Percentiles rank a stretch among this genome's conserved stretches.
Evolutionary conservation across 1,140 invertebrate species (phyloP).

Genomic region (Eriosoma lanigerum): DNA sequence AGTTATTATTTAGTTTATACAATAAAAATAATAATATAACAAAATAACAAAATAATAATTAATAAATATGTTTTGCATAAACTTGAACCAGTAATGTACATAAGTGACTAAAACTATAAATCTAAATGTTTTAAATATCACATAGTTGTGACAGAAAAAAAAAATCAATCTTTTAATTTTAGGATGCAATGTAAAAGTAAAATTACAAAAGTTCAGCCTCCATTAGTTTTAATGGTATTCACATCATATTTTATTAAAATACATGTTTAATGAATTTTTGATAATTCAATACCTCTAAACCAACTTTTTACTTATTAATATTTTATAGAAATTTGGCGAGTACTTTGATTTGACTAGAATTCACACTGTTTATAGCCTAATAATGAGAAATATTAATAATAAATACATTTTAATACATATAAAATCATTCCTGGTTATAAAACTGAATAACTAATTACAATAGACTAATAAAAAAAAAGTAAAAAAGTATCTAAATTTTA

Average conservation of each 20-base stretch:
- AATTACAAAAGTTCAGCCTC: slow-evolving; percentile 15
- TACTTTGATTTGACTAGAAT: slow-evolving; percentile 1
- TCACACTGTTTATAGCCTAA: no score
- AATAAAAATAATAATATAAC: neutral
- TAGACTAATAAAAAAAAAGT: no score
- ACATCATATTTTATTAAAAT: neutral
- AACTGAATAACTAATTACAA: no score
- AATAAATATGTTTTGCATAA: neutral
- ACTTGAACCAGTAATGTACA: slow-evolving; percentile 25
- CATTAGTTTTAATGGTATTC: neutral
- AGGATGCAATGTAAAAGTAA: neutral
- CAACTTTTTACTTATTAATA: neutral
- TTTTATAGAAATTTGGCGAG: neutral
- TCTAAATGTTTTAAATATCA: slow-evolving; percentile 1
- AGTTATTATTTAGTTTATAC: slow-evolving; percentile 10
- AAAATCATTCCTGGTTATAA: no score
- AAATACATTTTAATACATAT: no score
- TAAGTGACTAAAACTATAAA: neutral
- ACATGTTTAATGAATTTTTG: neutral
- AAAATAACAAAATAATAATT: neutral
- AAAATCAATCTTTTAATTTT: neutral
- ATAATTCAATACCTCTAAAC: neutral
- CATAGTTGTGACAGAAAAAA: neutral
- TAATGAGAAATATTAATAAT: no score
- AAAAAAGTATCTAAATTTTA: no score